Evolutionary conservation across 1,140 invertebrate genomes (phyloP).

Genomic region (Centruroides sculpturatus): DNA sequence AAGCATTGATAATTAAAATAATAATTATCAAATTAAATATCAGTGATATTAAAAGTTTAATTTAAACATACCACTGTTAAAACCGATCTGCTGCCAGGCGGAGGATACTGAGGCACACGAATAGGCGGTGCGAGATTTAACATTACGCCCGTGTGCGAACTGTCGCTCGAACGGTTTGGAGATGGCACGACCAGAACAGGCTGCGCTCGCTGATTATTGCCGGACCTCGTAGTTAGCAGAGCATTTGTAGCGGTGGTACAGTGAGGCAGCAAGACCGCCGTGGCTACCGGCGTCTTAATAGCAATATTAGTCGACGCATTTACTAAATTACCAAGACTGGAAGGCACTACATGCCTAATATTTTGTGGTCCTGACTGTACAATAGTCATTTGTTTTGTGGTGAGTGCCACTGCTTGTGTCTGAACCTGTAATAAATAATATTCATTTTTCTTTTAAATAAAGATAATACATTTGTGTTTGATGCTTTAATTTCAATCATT

Average conservation of each 20-base stretch:
- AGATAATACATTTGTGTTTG: too few relatives aligned
- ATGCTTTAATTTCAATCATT: too few relatives aligned
- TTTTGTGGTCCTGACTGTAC: too few relatives aligned
- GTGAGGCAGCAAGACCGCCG: slow-evolving; percentile 8
- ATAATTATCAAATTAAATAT: too few relatives aligned
- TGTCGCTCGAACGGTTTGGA: slow-evolving; percentile 10
- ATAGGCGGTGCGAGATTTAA: slow-evolving; percentile 13
- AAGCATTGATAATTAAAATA: too few relatives aligned
- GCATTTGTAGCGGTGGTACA: slow-evolving; percentile 5
- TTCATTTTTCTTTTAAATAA: too few relatives aligned
- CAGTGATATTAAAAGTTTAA: too few relatives aligned
- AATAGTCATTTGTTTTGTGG: too few relatives aligned
- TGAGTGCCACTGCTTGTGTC: too few relatives aligned
- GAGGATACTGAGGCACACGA: slow-evolving; percentile 14
- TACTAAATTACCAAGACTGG: slow-evolving; percentile 6
- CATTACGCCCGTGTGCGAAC: slow-evolving; percentile 8
- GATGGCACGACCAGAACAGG: slow-evolving; percentile 13
- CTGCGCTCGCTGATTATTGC: slow-evolving; percentile 8
- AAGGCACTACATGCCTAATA: slow-evolving; percentile 11
- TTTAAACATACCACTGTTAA: too few relatives aligned
- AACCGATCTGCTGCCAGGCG: not conserved
- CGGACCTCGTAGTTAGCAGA: not conserved
- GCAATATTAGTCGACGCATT: slow-evolving; percentile 6
- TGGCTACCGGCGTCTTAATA: slow-evolving; percentile 12
- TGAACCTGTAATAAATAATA: too few relatives aligned